Base-by-base conservation (phyloP, 2,113 vertebrate species). In the Xiphophorus couchianus region DNA sequence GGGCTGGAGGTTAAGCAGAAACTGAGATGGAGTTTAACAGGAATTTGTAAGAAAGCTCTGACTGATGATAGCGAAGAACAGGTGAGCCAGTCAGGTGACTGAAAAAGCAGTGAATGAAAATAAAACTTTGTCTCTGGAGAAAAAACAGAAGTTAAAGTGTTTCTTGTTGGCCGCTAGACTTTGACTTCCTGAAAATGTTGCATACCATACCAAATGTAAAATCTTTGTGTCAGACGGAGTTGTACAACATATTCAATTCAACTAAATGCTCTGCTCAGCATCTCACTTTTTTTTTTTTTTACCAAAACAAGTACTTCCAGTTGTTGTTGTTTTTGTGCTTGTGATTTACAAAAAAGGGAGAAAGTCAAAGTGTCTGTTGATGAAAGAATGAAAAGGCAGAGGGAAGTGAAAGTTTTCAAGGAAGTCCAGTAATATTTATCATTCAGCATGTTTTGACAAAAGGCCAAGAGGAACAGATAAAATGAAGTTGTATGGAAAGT, bases 11-110 rank as follows among this genome's bases (percentile, higher is more conserved):
- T 83, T 27, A 90, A 42, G 14, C 14, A 14, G 76, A 31, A 58
- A 7, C 76, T 92, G 58, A 67, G 74, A 11, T 89, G 88, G 71
- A 92, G 85, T 58, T 62, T 93, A 62, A 39, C 82, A 0, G 65
- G 51, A 0, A 84, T 93, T 2, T 94, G 91, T 75, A 80, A 4
- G 51, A 83, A 72, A 51, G 94, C 91, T 1, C 78, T 96, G 48
- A 82, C 74, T 0, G 94, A 94, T 0, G 92, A 93, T 4, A 51
- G 33, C 0, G 86, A 88, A 0, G 77, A 67, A 4, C 86, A 73
- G n/a, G 76, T 25, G 0, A 61, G 14, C 7, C 84, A 90, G 73
- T 84, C 84, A 37, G 78, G 83, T 2, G 86, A 84, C 0, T 77
- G 67, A 9, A 82, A 91, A 22, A 91, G 74, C 29, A 44, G 0